Base-by-base conservation (phyloP, 2,888 invertebrate genomes). In the Apodemia duryi region DNA sequence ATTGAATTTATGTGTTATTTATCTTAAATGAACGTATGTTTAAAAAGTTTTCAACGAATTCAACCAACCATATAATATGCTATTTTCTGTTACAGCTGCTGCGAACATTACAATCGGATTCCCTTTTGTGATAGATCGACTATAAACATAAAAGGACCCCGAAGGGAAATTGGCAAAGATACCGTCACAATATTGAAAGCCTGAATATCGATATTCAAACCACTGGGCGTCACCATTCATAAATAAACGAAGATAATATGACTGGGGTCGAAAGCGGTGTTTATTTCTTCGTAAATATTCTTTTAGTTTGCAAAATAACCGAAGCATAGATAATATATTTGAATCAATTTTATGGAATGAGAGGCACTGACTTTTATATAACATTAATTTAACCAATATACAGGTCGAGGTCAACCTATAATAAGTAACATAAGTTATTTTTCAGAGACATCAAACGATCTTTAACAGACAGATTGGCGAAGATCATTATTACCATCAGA, bases 131-230 rank as follows among this genome's bases (percentile, higher is more conserved):
- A 69, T 65, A 65, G 65, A 66, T 67, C 65, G 62, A 57, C 64
- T 66, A 65, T 68, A 68, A 66, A 66, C 38, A 66, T 65, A 62
- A 62, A 65, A 63, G 63, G 68, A 13, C 46, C 57, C 13, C 43
- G 52, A 64, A 65, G 64, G 61, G 28, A 62, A 62, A 61, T 61
- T 54, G 65, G 54, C 61, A 68, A 49, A 63, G 64, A 63, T 52
- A 54, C 62, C 63, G 64, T 49, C 54, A 32, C 54, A 60, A 57
- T 62, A 63, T 65, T 63, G 54, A 62, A 21, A 32, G 43, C 46
- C 35, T 35, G 32, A 21, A 35, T 61, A 35, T 61, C 60, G 51
- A 63, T 66, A 63, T 62, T 63, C 35, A 63, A 63, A 41, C 13
- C 49, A 61, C 63, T 46, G 52, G 62, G 13, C 46, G 62, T 62